Conservation (phyloP, 2,797 vertebrate species). For the Tolypeutes matacus region DNA sequence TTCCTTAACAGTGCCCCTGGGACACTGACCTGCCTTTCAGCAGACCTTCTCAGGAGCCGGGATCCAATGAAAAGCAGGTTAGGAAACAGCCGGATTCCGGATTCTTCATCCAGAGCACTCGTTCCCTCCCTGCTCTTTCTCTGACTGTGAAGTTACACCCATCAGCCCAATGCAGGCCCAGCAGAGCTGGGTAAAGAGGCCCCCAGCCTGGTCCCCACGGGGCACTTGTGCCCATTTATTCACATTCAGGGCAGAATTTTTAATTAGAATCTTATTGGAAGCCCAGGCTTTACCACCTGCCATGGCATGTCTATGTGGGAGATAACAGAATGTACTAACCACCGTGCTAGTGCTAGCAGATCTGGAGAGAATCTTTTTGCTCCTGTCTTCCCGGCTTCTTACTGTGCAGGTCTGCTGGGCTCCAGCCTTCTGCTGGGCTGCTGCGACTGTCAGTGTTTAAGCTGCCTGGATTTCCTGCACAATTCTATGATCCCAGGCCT, state of each 20-base stretch:
- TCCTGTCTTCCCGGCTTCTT: background rate
- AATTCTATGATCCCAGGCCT: constrained; percentile 1
- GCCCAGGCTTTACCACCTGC: background rate
- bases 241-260: background rate
- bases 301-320: background rate
- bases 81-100: background rate
- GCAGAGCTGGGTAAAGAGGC: background rate
- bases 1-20: constrained; percentile 58
- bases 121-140: background rate
- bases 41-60: background rate
- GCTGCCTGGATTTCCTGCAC: constrained; percentile 31
- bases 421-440: constrained; percentile 4
- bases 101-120: background rate
- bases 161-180: background rate
- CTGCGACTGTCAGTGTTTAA: background rate
- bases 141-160: background rate
- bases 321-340: background rate
- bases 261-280: background rate
- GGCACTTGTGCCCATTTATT: background rate
- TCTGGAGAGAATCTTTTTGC: background rate
- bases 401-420: background rate
- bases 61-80: constrained; percentile 22
- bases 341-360: background rate
- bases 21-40: background rate
- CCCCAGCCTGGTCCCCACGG: background rate